Evolutionary conservation across 2,113 vertebrate genomes (phyloP), one percentile per base, ranked within the genome.

Genomic region (Vicugna pacos): DNA sequence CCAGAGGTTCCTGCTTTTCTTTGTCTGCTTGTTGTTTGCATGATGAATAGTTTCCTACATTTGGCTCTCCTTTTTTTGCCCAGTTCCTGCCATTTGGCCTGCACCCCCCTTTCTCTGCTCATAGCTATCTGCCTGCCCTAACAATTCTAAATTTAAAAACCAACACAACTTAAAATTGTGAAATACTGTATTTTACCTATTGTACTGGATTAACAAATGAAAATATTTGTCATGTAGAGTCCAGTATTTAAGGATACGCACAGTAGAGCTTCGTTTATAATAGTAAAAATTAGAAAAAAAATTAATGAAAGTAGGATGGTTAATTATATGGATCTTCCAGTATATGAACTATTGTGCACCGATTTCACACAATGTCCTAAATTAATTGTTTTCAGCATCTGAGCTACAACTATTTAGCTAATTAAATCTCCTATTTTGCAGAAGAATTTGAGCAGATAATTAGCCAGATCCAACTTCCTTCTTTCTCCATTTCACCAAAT

Each of bases 371-470:
- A 77, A 19, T n/a, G 50, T 91, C 10, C 62, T 90, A 50, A 84
- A 77, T 84, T 60, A 84, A 69, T 77, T 77, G 26, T 85, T 91
- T 77, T 84, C 80, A 69, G 62, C 80, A 85, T 60, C 80, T 94
- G 60, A n/a, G 79, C 2, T 20, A 94, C 17, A 76, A 38, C 7
- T 38, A 28, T 85, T 69, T 48, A 58, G 69, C n/a, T 91, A 70
- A 70, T 70, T 58, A 91, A 91, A 77, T 52, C 50, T 32, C 42
- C 38, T 60, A 35, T 89, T 73, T 81, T 56, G n/a, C 9, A 77
- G 52, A 95, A 84, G 60, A 85, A 58, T 89, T 60, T 83, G 76
- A 82, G 70, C 60, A 77, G 79, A 26, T 58, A 69, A 91, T 84
- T 69, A 90, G 38, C 79, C 69, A 84, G 67, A 38, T 46, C 16